phyloP scores from a whole-genome alignment of 2,113 vertebrate genomes.

The Pogona vitticeps region DNA sequence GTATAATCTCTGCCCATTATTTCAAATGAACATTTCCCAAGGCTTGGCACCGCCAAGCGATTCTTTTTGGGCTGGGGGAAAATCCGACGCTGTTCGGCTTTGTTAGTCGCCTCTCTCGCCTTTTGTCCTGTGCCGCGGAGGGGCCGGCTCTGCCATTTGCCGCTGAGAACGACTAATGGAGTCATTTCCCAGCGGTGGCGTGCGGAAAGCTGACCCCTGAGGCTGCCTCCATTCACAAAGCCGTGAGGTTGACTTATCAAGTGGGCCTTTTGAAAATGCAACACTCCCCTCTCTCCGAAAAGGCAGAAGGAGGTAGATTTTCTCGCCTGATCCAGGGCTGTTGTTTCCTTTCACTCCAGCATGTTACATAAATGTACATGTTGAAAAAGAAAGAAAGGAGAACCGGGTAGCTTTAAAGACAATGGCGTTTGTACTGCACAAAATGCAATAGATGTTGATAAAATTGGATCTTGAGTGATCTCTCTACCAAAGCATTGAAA shows the following conservation, averaged over 20 bases:
- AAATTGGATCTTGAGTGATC: background rate
- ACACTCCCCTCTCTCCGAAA: background rate
- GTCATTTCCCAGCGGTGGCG: slow-evolving; percentile 18
- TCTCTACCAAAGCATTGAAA: too few relatives aligned
- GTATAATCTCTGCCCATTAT: slow-evolving; percentile 33
- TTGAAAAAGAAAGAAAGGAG: background rate
- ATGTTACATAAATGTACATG: background rate
- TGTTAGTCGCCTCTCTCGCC: slow-evolving; percentile 11
- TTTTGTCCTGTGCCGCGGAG: slow-evolving; percentile 39
- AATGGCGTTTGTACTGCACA: background rate
- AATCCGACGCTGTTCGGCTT: slow-evolving; percentile 28
- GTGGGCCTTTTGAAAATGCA: slow-evolving; percentile 28
- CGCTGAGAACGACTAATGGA: slow-evolving; percentile 36
- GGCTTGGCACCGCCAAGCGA: background rate
- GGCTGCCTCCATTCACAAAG: slow-evolving; percentile 34
- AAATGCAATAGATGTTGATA: background rate
- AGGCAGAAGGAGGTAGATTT: background rate
- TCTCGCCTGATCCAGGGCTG: background rate
- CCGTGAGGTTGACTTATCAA: slow-evolving; percentile 19
- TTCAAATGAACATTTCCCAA: slow-evolving; percentile 13
- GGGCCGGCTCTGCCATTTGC: slow-evolving; percentile 25
- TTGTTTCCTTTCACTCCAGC: background rate
- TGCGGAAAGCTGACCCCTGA: slow-evolving; percentile 22
- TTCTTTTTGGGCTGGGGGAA: slow-evolving; percentile 5
- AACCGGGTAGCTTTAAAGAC: background rate